Conservation (phyloP, 2,113 vertebrate genomes). For the Mirounga angustirostris region DNA sequence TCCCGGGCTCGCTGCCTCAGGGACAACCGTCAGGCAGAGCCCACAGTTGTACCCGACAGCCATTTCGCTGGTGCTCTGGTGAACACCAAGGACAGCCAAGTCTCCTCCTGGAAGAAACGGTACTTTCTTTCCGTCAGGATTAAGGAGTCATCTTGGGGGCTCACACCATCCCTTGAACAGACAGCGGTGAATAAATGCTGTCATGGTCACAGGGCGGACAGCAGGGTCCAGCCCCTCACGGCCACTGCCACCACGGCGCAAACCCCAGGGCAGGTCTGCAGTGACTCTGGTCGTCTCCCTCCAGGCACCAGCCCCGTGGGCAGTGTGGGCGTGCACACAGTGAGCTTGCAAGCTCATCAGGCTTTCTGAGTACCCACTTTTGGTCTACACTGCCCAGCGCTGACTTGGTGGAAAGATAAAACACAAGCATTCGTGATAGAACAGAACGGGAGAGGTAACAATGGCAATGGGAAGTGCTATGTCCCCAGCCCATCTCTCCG, state of each 20-base stretch:
- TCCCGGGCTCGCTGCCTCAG: conserved; percentile 40
- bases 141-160: not conserved
- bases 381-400: not conserved
- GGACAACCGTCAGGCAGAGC: not conserved
- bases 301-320: not conserved
- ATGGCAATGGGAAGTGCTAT: not conserved
- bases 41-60: not conserved
- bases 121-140: not conserved
- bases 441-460: not conserved
- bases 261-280: not conserved
- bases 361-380: not conserved
- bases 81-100: not conserved
- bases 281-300: not conserved
- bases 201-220: not conserved
- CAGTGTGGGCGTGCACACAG: not conserved
- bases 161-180: not conserved
- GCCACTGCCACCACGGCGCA: not conserved
- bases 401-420: not conserved
- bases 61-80: not conserved
- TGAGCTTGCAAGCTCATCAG: not conserved
- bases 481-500: not conserved
- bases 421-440: not conserved
- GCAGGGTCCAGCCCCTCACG: not conserved
- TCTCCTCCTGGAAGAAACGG: not conserved
- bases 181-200: not conserved